phyloP scores from a whole-genome alignment of 2,113 vertebrate species.

The Myotis lucifugus region DNA sequence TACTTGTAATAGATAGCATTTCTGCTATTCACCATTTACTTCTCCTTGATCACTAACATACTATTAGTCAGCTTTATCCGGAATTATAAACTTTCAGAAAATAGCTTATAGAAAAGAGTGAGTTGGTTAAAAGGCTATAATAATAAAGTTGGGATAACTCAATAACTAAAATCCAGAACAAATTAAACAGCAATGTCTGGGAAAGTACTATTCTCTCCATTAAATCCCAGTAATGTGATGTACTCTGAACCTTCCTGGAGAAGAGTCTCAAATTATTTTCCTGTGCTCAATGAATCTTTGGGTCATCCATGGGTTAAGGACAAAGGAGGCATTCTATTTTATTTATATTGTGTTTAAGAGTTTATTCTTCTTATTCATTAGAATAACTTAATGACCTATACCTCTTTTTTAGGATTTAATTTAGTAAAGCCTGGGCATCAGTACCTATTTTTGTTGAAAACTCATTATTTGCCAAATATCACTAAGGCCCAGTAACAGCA shows the following conservation, averaged over 20 bases:
- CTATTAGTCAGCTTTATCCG: not conserved
- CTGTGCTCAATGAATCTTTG: not conserved
- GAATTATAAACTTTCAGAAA: not conserved
- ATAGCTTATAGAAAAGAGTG: not conserved
- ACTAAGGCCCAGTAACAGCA: not conserved
- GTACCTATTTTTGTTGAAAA: slow-evolving; percentile 33
- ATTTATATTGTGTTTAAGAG: not conserved
- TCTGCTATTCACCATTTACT: not conserved
- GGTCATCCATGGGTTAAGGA: not conserved
- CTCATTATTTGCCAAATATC: slow-evolving; percentile 27
- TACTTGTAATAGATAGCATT: not conserved
- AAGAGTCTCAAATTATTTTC: not conserved
- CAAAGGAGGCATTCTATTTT: not conserved
- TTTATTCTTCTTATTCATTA: not conserved
- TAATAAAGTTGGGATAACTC: not conserved
- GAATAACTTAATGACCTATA: not conserved
- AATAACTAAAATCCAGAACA: slow-evolving; percentile 2
- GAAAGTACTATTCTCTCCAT: not conserved
- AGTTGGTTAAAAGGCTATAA: not conserved
- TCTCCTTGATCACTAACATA: not conserved
- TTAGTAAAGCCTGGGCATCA: slow-evolving; percentile 7
- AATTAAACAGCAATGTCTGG: not conserved
- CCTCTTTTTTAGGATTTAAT: slow-evolving; percentile 11
- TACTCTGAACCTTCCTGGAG: not conserved
- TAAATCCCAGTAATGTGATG: not conserved